These are phyloP conservation scores for Prolemur simus DNA, from an alignment of 2,113 vertebrate genomes.

Conservation along the genomic window DNA sequence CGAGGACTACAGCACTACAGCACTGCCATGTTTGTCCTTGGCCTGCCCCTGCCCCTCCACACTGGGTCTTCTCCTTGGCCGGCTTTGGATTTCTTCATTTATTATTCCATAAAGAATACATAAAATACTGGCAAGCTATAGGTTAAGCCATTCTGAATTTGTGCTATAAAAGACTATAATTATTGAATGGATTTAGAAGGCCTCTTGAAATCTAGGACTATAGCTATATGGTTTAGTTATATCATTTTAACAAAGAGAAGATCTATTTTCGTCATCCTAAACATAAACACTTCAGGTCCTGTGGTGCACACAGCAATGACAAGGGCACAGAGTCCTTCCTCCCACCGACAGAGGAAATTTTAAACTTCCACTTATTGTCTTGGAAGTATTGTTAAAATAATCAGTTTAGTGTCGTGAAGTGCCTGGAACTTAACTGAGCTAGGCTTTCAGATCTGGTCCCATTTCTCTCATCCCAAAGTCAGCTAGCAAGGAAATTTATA, in stretches of 20 bases:
- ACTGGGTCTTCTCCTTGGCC: background rate
- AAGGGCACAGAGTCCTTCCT: background rate
- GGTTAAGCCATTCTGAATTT: background rate
- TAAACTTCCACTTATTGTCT: slow-evolving; percentile 39
- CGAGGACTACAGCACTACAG: background rate
- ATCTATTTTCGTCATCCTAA: background rate
- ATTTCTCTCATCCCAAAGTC: background rate
- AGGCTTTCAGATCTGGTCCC: background rate
- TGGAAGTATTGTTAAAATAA: background rate
- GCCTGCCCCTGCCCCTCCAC: background rate
- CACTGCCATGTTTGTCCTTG: accelerated
- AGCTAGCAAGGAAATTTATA: background rate
- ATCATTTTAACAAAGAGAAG: background rate
- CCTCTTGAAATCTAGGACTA: background rate
- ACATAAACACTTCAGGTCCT: background rate
- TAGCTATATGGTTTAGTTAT: background rate
- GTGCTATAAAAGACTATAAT: background rate
- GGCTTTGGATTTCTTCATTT: background rate
- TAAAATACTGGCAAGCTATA: background rate
- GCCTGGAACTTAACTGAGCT: background rate
- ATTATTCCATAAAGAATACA: background rate
- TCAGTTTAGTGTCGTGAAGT: background rate
- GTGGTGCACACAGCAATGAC: background rate
- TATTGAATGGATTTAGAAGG: no score
- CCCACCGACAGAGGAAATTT: background rate